Evolutionary conservation across 2,113 vertebrate species (phyloP).

Genomic region (Turdus rufiventris): DNA sequence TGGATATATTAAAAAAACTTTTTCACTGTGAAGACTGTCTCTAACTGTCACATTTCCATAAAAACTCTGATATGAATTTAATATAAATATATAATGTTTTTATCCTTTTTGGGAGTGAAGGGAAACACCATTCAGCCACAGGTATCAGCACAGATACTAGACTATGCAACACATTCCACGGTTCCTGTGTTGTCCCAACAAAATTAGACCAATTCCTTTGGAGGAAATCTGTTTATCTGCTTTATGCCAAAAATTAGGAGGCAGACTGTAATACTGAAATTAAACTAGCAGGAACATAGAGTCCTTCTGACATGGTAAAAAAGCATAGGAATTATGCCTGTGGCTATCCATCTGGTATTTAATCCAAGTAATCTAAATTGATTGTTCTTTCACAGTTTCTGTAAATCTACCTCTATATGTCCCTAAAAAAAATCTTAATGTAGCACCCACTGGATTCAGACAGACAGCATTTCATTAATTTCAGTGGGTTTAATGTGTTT

Average conservation of each 20-base stretch:
- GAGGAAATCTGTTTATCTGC: background rate
- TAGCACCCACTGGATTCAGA: background rate
- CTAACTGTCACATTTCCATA: background rate
- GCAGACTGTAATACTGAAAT: background rate
- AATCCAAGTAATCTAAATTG: background rate
- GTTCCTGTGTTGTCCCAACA: background rate
- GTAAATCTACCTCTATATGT: background rate
- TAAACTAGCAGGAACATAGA: background rate
- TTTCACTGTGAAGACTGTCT: background rate
- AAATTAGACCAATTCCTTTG: background rate
- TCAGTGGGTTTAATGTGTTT: background rate
- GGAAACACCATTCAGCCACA: background rate
- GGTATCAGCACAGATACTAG: background rate
- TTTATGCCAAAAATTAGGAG: background rate
- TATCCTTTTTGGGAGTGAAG: background rate
- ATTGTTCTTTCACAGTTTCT: background rate
- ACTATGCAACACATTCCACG: background rate
- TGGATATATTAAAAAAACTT: background rate
- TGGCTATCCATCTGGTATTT: background rate
- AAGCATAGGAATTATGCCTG: background rate
- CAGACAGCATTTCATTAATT: background rate
- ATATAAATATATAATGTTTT: background rate
- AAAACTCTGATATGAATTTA: background rate
- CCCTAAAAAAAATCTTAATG: background rate
- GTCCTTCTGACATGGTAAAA: background rate